Percentiles rank a stretch among this genome's conserved stretches.
Evolutionary conservation across 2,888 invertebrate genomes (phyloP).

Genomic region (Caenorhabditis afra): DNA sequence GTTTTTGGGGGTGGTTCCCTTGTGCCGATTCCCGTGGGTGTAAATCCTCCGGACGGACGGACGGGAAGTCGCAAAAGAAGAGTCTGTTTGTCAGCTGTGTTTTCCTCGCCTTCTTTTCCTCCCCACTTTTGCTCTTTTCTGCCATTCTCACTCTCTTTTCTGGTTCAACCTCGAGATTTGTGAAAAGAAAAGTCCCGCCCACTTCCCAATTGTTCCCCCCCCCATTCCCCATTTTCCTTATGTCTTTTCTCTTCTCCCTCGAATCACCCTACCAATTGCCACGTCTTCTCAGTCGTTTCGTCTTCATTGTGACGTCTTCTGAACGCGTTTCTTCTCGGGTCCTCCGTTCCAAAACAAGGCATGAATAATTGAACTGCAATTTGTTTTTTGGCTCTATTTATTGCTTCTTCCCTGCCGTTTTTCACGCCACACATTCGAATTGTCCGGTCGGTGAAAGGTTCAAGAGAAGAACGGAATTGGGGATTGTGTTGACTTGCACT

Average conservation of each 20-base stretch:
- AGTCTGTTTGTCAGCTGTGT: constrained; percentile 42
- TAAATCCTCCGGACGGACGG: constrained; percentile 23
- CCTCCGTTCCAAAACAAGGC: constrained; percentile 10
- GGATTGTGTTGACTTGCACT: too few relatives aligned
- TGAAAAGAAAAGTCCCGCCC: not conserved
- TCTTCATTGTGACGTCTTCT: constrained; percentile 9
- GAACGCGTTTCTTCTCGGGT: not conserved
- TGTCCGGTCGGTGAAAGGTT: too few relatives aligned
- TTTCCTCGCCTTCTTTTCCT: constrained; percentile 7
- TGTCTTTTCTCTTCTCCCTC: not conserved
- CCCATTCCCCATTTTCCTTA: too few relatives aligned
- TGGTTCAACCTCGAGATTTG: constrained; percentile 15
- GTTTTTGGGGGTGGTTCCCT: constrained; percentile 8
- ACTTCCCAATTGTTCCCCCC: constrained; percentile 13
- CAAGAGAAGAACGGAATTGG: too few relatives aligned
- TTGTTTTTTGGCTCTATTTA: constrained; percentile 12
- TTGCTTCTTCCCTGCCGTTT: not conserved
- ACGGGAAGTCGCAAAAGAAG: constrained; percentile 2
- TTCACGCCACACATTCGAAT: not conserved
- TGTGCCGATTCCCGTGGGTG: constrained; percentile 40
- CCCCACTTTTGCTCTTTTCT: constrained; percentile 20
- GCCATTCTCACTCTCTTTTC: constrained; percentile 3
- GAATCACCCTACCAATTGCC: not conserved
- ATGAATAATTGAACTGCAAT: constrained; percentile 29
- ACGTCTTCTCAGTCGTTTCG: not conserved